Evolutionary conservation across 2,888 invertebrate species (phyloP), one percentile per base, ranked within the genome.

Genomic region (Spilarctia lutea): DNA sequence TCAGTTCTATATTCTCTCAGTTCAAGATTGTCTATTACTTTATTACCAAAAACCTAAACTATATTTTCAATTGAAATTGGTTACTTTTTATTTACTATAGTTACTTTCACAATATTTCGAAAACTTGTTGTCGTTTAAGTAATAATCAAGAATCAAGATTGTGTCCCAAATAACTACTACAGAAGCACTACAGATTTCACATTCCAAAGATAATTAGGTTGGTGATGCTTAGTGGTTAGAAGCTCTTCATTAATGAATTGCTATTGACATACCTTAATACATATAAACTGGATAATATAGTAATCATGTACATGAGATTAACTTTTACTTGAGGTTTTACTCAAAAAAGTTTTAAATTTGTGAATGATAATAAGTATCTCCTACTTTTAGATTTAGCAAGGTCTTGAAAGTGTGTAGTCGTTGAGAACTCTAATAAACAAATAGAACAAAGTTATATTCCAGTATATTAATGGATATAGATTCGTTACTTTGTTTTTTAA

Each of bases 121-220:
- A n/a, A n/a, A n/a, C n/a, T n/a, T n/a, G n/a, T n/a, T n/a, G n/a
- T n/a, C n/a, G n/a, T n/a, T n/a, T n/a, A n/a, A n/a, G n/a, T n/a
- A n/a, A n/a, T n/a, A n/a, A n/a, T n/a, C 60, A 65, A 68, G 48
- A 71, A 71, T 67, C 76, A 73, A 60, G 45, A 73, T 63, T 73
- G 24, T 56, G 52, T 56, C n/a, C 56, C 48, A 75, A 73, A 72
- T 76, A 74, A 82, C 79, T 74, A 74, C n/a, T 74, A n/a, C 67
- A 60, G 69, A 67, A 76, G 65, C 71, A 60, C 68, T 42, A 63
- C 45, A 10, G 65, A 60, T 65, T 66, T 35, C 75, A 75, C 72
- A 83, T 79, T 76, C 83, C 71, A 56, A n/a, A 48, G 60, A 74
- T 30, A 63, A 72, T 74, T 74, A 68, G 33, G 68, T 69, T 45